Percentiles rank a stretch among this genome's conserved stretches.
These are phyloP conservation scores for Aromia moschata DNA, from an alignment of 2,888 invertebrate genomes.

Conservation along the genomic window DNA sequence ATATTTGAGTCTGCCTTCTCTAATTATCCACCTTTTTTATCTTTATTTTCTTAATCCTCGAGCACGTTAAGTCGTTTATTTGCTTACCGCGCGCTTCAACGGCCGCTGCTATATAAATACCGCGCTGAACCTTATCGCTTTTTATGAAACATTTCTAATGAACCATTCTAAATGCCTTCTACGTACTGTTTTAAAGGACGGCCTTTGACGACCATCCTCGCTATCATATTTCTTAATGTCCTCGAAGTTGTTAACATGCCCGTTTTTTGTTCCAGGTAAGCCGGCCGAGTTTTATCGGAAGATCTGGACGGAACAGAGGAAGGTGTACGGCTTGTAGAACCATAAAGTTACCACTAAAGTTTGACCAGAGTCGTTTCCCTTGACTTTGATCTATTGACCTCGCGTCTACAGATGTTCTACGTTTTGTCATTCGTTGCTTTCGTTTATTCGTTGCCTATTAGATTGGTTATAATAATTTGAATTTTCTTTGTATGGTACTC, in stretches of 20 bases:
- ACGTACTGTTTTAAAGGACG: slow-evolving; percentile 1
- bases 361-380: slow-evolving; percentile 23
- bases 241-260: slow-evolving; percentile 58
- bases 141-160: slow-evolving; percentile 9
- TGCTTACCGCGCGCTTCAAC: slow-evolving; percentile 8
- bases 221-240: slow-evolving; percentile 44
- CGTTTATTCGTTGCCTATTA: slow-evolving; percentile 1
- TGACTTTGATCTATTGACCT: slow-evolving; percentile 40
- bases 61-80: slow-evolving; percentile 23
- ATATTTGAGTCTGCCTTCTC: slow-evolving; percentile 20
- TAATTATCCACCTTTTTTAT: slow-evolving; percentile 21
- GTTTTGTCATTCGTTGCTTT: slow-evolving; percentile 21
- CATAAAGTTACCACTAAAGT: slow-evolving; percentile 38
- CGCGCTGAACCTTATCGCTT: slow-evolving; percentile 5
- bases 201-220: slow-evolving; percentile 12
- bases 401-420: slow-evolving; percentile 31
- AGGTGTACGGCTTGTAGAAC: slow-evolving; percentile 27
- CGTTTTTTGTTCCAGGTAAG: slow-evolving; percentile 61
- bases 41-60: slow-evolving; percentile 17
- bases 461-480: slow-evolving; percentile 1
- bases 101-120: slow-evolving; percentile 17
- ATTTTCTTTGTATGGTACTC: slow-evolving; percentile 24
- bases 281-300: slow-evolving; percentile 55
- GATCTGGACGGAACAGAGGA: slow-evolving; percentile 41
- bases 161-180: slow-evolving; percentile 8